Evolutionary conservation across 1,140 invertebrate species (phyloP).

Genomic region (Latrodectus geometricus): DNA sequence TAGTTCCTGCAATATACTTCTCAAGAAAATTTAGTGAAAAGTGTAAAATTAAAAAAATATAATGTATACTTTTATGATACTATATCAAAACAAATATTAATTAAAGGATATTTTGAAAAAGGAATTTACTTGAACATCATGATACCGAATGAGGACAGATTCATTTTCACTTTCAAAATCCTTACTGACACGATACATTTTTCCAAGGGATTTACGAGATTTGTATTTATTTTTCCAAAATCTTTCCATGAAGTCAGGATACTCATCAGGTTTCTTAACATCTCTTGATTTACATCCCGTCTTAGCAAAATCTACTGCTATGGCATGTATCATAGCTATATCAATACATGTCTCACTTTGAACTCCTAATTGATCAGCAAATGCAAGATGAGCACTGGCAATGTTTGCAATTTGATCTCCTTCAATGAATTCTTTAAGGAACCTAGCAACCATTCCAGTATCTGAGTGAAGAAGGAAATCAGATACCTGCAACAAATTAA

Average conservation of each 20-base stretch:
- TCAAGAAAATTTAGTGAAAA: too few relatives aligned
- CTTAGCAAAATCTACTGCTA: slow-evolving; percentile 66
- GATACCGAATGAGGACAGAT: too few relatives aligned
- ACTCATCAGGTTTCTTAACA: slow-evolving; percentile 57
- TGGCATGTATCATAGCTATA: slow-evolving; percentile 64
- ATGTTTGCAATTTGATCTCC: slow-evolving; percentile 66
- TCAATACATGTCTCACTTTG: slow-evolving; percentile 61
- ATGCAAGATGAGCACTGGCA: slow-evolving; percentile 65
- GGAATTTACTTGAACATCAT: too few relatives aligned
- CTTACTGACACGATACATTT: slow-evolving; percentile 47
- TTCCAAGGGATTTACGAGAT: slow-evolving; percentile 51
- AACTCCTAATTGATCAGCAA: slow-evolving; percentile 65
- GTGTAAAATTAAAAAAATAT: too few relatives aligned
- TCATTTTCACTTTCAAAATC: slow-evolving; percentile 44
- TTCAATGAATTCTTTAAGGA: slow-evolving; percentile 65
- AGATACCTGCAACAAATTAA: too few relatives aligned
- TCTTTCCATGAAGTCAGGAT: slow-evolving; percentile 67
- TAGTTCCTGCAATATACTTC: too few relatives aligned
- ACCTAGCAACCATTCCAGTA: slow-evolving; percentile 20
- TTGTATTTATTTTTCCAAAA: slow-evolving; percentile 50
- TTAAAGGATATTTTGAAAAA: too few relatives aligned
- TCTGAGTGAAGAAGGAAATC: too few relatives aligned
- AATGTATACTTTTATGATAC: too few relatives aligned
- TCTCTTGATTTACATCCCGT: slow-evolving; percentile 56
- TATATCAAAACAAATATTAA: too few relatives aligned